Conservation (phyloP, 1,140 invertebrate species). For the Macrostomum lignano region DNA sequence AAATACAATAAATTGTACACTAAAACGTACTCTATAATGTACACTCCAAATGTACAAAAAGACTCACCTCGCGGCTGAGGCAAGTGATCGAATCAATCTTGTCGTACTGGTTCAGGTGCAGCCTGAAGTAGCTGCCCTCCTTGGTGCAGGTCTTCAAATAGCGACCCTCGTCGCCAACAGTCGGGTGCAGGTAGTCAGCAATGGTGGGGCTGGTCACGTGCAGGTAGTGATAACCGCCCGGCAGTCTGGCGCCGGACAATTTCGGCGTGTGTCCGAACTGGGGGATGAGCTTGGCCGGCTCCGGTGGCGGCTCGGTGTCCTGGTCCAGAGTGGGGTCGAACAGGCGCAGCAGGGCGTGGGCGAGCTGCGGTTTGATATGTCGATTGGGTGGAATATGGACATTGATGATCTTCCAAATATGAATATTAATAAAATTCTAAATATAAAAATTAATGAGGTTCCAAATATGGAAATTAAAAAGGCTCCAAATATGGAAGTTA, state of each 20-base stretch:
- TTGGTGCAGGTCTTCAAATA: no score
- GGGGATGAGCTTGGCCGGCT: slow-evolving; percentile 18
- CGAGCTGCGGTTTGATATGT: slow-evolving; percentile 13
- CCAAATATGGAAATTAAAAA: no score
- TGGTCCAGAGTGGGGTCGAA: slow-evolving; percentile 23
- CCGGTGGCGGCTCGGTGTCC: slow-evolving; percentile 10
- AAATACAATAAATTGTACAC: no score
- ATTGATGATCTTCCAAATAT: no score
- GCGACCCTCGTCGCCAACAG: no score
- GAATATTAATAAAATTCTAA: no score
- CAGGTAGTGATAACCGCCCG: slow-evolving; percentile 20
- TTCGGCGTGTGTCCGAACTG: slow-evolving; percentile 20
- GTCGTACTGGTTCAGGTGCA: slow-evolving; percentile 22
- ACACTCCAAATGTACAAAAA: no score
- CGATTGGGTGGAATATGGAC: background rate
- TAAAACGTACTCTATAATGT: no score
- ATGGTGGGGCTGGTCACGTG: slow-evolving; percentile 18
- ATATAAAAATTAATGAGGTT: no score
- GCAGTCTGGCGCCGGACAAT: slow-evolving; percentile 15
- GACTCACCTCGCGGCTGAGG: slow-evolving; percentile 18
- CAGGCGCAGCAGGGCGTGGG: slow-evolving; percentile 16
- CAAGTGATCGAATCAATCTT: slow-evolving; percentile 23
- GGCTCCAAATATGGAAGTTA: no score
- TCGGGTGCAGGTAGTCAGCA: no score
- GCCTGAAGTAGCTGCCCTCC: slow-evolving; percentile 15